Percentiles rank a stretch among this genome's conserved stretches.
phyloP scores from a whole-genome alignment of 2,113 vertebrate genomes.

The Rhea americana region DNA sequence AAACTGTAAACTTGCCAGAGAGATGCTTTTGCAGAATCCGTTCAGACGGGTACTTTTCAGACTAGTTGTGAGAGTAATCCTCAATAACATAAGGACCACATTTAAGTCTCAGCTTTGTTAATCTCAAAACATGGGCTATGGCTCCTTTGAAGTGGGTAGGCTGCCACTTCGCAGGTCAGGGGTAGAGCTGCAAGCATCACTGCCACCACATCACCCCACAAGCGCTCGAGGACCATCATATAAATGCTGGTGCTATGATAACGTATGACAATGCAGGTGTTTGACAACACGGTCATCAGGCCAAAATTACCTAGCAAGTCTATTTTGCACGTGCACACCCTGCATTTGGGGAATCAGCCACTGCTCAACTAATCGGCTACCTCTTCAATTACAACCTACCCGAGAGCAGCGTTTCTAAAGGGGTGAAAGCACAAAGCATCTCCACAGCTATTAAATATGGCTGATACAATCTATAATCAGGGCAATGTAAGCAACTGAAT shows the following conservation, averaged over 20 bases:
- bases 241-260: neutral
- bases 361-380: neutral
- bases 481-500: neutral
- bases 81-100: neutral
- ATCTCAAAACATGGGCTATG: neutral
- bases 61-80: neutral
- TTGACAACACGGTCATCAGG: neutral
- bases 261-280: neutral
- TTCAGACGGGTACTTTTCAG: neutral
- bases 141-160: neutral
- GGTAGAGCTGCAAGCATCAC: neutral
- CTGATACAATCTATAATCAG: neutral
- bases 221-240: neutral
- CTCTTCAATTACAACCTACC: neutral
- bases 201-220: neutral
- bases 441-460: neutral
- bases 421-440: neutral
- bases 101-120: neutral
- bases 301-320: neutral
- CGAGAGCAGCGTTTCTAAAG: neutral
- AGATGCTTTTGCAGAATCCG: neutral
- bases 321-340: fast-evolving
- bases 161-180: neutral
- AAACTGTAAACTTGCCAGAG: neutral
- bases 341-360: neutral